These are phyloP conservation scores for Mallotus villosus DNA, from an alignment of 2,797 vertebrate genomes.

Conservation along the genomic window DNA sequence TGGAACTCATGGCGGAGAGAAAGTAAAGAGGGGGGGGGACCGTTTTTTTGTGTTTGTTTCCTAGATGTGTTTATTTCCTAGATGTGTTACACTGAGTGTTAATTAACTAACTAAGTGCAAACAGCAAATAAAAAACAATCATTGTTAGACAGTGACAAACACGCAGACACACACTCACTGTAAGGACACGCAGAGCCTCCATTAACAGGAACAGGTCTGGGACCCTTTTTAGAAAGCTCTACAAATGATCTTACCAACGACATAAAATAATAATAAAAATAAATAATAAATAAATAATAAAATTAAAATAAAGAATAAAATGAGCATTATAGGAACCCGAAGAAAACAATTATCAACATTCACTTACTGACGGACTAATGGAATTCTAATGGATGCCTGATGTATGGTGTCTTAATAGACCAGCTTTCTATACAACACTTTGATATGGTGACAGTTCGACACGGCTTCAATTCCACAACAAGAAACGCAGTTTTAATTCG, in stretches of 20 bases:
- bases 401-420: slow-evolving; percentile 64
- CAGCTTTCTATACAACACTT: slow-evolving; percentile 57
- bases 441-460: slow-evolving; percentile 47
- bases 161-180: slow-evolving; percentile 33
- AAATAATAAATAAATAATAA: slow-evolving; percentile 40
- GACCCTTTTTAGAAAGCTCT: slow-evolving; percentile 18
- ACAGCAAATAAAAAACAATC: slow-evolving; percentile 43
- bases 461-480: slow-evolving; percentile 43
- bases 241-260: slow-evolving; percentile 53
- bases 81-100: slow-evolving; percentile 50
- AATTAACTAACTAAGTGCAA: slow-evolving; percentile 44
- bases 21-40: not conserved
- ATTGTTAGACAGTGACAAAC: slow-evolving; percentile 29
- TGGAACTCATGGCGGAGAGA: slow-evolving; percentile 40
- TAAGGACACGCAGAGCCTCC: slow-evolving; percentile 2
- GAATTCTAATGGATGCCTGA: slow-evolving; percentile 77
- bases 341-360: slow-evolving; percentile 63
- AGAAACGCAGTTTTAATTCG: slow-evolving; percentile 46
- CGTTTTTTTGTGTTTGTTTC: slow-evolving; percentile 43
- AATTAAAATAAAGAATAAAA: slow-evolving; percentile 44
- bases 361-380: slow-evolving; percentile 78
- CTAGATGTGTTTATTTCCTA: slow-evolving; percentile 47
- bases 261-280: slow-evolving; percentile 8
- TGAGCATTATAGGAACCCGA: slow-evolving; percentile 52
- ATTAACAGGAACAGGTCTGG: slow-evolving; percentile 16